A percentile compares a stretch with the other conserved stretches of the same genome.
phyloP scores from a whole-genome alignment of 2,888 invertebrate genomes.

The Pollenia amentaria region DNA sequence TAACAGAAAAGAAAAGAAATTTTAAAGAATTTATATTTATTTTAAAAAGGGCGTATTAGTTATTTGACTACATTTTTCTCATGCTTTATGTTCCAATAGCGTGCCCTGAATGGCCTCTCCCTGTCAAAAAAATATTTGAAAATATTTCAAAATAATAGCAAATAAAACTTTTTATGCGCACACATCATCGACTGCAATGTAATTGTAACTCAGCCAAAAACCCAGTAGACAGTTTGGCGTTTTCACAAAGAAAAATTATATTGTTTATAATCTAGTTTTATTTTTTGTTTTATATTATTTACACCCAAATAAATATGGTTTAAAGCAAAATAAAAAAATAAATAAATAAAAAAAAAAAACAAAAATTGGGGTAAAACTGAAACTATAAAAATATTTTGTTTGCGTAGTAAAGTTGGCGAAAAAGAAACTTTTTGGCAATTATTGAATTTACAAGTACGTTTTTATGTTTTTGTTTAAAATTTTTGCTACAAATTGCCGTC shows the following conservation, averaged over 20 bases:
- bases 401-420: slow-evolving; percentile 6
- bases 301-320: slow-evolving; percentile 9
- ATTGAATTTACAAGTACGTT: background rate
- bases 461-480: too few relatives aligned
- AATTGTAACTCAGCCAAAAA: slow-evolving; percentile 63
- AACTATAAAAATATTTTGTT: background rate
- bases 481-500: too few relatives aligned
- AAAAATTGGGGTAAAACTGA: background rate
- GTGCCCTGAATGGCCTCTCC: too few relatives aligned
- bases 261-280: slow-evolving; percentile 37
- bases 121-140: too few relatives aligned
- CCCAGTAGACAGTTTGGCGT: slow-evolving; percentile 68
- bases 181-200: slow-evolving; percentile 2
- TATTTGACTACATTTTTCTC: background rate
- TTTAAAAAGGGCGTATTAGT: background rate
- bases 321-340: slow-evolving; percentile 1
- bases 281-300: slow-evolving; percentile 10
- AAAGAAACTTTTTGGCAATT: slow-evolving; percentile 29
- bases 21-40: background rate
- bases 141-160: too few relatives aligned
- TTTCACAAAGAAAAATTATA: slow-evolving; percentile 25
- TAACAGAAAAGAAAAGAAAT: background rate
- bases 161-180: background rate
- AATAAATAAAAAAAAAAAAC: background rate
- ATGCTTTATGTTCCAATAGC: too few relatives aligned